Evolutionary conservation across 2,888 invertebrate genomes (phyloP).

Genomic region (Drosophila vallismaia): DNA sequence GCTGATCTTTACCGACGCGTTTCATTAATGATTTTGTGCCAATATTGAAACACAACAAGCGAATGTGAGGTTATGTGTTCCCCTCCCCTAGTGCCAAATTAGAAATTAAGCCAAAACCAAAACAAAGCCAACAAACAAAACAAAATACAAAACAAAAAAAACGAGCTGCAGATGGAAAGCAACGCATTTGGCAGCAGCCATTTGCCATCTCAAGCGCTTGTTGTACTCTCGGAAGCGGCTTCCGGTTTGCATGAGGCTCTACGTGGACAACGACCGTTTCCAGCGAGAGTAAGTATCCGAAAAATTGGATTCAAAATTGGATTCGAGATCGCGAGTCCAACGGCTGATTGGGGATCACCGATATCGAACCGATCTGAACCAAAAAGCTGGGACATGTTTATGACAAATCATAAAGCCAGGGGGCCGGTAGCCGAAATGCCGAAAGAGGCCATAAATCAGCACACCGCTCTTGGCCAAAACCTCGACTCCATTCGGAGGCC

Average conservation of each 20-base stretch:
- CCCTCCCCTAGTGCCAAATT: constrained; percentile 36
- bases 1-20: constrained; percentile 46
- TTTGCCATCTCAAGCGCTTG: constrained; percentile 89
- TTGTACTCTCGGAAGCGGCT: constrained; percentile 90
- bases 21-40: constrained; percentile 28
- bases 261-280: constrained; percentile 90
- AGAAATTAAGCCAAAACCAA: constrained; percentile 32
- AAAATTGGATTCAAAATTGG: background rate
- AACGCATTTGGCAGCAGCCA: constrained; percentile 90
- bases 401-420: constrained; percentile 72
- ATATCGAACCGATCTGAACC: constrained; percentile 1
- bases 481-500: background rate
- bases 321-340: background rate
- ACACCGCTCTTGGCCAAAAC: constrained; percentile 62
- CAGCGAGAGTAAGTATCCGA: constrained; percentile 86
- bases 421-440: constrained; percentile 51
- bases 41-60: constrained; percentile 19
- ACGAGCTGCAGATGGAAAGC: constrained; percentile 87
- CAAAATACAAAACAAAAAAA: constrained; percentile 12
- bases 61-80: constrained; percentile 41
- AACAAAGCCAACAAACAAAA: constrained; percentile 34
- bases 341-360: constrained; percentile 24
- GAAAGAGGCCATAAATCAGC: constrained; percentile 78
- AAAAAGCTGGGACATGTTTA: constrained; percentile 64
- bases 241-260: constrained; percentile 90